These are phyloP conservation scores for Cliona cf. orientalis DNA, from an alignment of 37 sponge, comb jelly and placozoan species.

Conservation along the genomic window DNA sequence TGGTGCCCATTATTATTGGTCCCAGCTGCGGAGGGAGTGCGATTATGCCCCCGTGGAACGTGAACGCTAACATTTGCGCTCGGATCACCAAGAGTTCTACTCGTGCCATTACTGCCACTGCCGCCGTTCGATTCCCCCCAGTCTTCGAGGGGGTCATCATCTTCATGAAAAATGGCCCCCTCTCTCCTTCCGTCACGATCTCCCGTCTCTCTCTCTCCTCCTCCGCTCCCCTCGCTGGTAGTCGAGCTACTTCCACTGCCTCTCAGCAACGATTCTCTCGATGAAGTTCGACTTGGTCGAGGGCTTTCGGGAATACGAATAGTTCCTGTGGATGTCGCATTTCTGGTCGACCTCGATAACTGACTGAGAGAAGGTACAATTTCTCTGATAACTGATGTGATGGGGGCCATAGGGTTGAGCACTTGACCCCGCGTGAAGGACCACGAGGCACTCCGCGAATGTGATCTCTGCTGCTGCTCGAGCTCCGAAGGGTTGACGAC, in stretches of 20 bases:
- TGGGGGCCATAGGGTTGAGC: conserved; percentile 24
- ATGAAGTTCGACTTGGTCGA: neutral
- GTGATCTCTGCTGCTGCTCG: neutral
- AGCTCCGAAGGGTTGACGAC: too few species aligned
- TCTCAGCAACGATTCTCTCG: neutral
- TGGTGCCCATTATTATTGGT: neutral
- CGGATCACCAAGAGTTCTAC: neutral
- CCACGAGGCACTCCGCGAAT: conserved; percentile 79
- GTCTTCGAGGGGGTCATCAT: too few species aligned
- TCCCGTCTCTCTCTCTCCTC: neutral
- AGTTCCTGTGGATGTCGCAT: conserved; percentile 1
- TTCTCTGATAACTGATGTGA: conserved; percentile 60
- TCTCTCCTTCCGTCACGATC: neutral
- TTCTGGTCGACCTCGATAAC: neutral
- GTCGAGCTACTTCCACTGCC: too few species aligned
- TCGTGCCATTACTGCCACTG: too few species aligned
- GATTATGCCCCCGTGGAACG: neutral
- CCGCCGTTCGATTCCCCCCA: too few species aligned
- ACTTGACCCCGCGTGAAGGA: conserved; percentile 65
- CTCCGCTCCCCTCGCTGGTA: neutral
- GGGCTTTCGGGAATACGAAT: neutral
- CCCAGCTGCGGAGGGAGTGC: neutral
- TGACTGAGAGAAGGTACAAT: conserved; percentile 52
- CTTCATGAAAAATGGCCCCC: too few species aligned
- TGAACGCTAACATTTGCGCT: conserved; percentile 13